Percentiles rank a stretch among this genome's conserved stretches.
phyloP scores from a whole-genome alignment of 1,140 invertebrate genomes.

The Glossosoma conforme region DNA sequence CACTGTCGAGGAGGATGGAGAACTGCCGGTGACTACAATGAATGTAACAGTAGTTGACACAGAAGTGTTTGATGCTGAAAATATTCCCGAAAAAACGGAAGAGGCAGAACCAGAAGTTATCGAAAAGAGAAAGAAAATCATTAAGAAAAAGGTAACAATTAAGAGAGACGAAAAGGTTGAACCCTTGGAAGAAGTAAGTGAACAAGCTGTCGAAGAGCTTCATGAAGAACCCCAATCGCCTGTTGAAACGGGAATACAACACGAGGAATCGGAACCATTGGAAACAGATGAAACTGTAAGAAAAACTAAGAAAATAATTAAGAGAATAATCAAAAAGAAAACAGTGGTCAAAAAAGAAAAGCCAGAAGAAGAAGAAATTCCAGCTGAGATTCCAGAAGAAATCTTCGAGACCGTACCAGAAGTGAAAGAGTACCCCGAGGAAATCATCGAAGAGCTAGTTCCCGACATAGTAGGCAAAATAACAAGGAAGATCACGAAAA shows the following conservation, averaged over 20 bases:
- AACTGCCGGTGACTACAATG: constrained; percentile 36
- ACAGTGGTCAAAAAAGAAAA: constrained; percentile 24
- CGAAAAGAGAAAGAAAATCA: constrained; percentile 24
- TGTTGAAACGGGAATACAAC: background rate
- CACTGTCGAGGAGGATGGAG: constrained; percentile 39
- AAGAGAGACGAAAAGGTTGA: no score
- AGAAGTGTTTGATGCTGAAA: constrained; percentile 23
- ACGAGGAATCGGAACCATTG: background rate
- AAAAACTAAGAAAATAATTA: constrained; percentile 7
- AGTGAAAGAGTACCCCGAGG: constrained; percentile 32
- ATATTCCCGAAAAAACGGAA: constrained; percentile 10
- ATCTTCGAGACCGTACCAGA: constrained; percentile 32
- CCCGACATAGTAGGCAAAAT: constrained; percentile 29
- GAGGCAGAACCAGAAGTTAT: constrained; percentile 27
- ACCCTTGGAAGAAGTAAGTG: background rate
- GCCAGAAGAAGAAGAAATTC: constrained; percentile 10
- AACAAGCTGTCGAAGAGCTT: background rate
- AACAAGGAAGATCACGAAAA: constrained; percentile 34
- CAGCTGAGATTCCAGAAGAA: no score
- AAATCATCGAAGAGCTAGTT: constrained; percentile 35
- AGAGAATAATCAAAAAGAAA: no score
- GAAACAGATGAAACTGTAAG: constrained; percentile 10
- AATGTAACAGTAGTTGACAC: constrained; percentile 28
- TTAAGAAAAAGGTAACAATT: constrained; percentile 21
- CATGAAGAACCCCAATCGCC: background rate